phyloP scores from a whole-genome alignment of 2,888 invertebrate genomes.

The Chrysolina americana region DNA sequence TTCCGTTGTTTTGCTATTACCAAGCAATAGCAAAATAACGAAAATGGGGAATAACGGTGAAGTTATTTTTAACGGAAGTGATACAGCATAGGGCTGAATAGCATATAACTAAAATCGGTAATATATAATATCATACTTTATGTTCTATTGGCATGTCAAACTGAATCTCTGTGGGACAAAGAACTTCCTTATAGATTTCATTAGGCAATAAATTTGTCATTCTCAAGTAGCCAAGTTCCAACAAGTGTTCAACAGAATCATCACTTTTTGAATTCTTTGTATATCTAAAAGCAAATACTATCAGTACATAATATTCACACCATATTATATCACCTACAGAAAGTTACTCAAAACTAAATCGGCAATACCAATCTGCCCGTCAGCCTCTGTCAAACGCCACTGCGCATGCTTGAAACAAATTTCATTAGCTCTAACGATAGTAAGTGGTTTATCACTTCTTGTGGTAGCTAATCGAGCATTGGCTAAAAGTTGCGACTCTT shows the following conservation, averaged over 20 bases:
- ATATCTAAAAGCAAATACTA: slow-evolving; percentile 74
- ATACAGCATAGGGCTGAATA: no score
- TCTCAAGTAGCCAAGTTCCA: slow-evolving; percentile 95
- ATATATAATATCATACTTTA: slow-evolving; percentile 70
- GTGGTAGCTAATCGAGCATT: slow-evolving; percentile 76
- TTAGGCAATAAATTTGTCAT: slow-evolving; percentile 96
- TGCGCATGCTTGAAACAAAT: slow-evolving; percentile 99
- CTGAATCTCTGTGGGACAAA: slow-evolving; percentile 84
- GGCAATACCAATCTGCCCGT: slow-evolving; percentile 97
- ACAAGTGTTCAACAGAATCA: slow-evolving; percentile 96
- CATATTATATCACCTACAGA: slow-evolving; percentile 74
- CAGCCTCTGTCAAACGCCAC: slow-evolving; percentile 97
- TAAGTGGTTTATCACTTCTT: slow-evolving; percentile 79
- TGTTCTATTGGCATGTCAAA: slow-evolving; percentile 93
- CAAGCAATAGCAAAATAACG: no score
- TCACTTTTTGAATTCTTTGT: slow-evolving; percentile 97
- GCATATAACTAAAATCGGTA: slow-evolving; percentile 15
- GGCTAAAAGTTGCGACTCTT: slow-evolving; percentile 80
- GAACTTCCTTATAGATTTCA: slow-evolving; percentile 92
- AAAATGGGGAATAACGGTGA: no score
- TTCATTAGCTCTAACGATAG: slow-evolving; percentile 88
- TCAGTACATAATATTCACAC: slow-evolving; percentile 8
- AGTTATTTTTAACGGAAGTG: no score
- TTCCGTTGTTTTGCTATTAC: no score
- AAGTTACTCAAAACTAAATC: slow-evolving; percentile 97